Conservation (phyloP, 2,113 vertebrate species). For the Eupsittula cactorum region DNA sequence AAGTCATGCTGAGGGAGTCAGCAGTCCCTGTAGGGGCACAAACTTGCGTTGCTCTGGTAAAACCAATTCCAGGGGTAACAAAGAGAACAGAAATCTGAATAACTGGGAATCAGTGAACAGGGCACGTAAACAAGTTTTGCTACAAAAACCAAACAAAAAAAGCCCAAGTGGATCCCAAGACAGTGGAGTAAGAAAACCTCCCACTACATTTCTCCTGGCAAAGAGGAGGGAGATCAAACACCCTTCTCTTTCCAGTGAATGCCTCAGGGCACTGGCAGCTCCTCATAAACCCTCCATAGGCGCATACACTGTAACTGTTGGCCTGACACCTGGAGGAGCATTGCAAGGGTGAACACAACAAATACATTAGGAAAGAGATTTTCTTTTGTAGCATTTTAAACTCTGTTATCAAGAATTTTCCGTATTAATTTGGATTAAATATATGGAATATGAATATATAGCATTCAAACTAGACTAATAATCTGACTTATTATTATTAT, state of each 20-base stretch:
- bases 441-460: neutral
- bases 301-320: neutral
- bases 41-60: neutral
- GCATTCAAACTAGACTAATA: neutral
- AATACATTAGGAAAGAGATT: neutral
- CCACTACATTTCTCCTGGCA: neutral
- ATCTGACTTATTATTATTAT: neutral
- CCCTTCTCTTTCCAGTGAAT: neutral
- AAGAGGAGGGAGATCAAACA: neutral
- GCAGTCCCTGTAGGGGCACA: neutral
- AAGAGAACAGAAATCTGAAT: neutral
- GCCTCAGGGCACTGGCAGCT: neutral
- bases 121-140: neutral
- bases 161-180: neutral
- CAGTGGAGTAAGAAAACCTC: neutral
- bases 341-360: neutral
- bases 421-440: neutral
- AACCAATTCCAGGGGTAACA: neutral
- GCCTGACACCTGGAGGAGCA: neutral
- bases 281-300: neutral
- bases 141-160: neutral
- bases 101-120: neutral
- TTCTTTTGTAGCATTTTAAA: neutral
- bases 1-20: neutral
- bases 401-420: neutral